Conservation (phyloP, 2,797 vertebrate species). For the Clarias fuscus region DNA sequence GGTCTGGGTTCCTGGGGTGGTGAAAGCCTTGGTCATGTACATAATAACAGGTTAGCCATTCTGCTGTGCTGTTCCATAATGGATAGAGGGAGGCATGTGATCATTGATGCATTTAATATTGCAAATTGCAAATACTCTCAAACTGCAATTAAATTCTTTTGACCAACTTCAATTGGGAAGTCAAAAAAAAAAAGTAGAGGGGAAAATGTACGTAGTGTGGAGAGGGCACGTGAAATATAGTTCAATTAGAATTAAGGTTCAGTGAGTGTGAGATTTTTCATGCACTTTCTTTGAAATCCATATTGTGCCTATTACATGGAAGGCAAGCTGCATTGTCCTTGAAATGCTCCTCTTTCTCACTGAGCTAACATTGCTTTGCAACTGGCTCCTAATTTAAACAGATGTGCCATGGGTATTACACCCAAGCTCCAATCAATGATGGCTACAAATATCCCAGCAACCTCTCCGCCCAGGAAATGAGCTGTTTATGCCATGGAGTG, state of each 20-base stretch:
- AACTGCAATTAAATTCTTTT: slow-evolving; percentile 18
- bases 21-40: slow-evolving; percentile 60
- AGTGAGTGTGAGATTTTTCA: background rate
- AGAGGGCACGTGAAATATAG: background rate
- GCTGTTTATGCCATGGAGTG: slow-evolving; percentile 39
- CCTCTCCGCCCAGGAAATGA: slow-evolving; percentile 54
- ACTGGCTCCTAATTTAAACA: slow-evolving; percentile 74
- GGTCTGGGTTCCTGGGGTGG: slow-evolving; percentile 60
- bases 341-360: slow-evolving; percentile 61
- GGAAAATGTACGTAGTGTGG: background rate
- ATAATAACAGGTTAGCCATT: slow-evolving; percentile 66
- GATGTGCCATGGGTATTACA: slow-evolving; percentile 66
- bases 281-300: slow-evolving; percentile 38
- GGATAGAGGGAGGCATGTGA: slow-evolving; percentile 41
- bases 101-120: slow-evolving; percentile 31
- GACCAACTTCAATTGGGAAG: slow-evolving; percentile 3
- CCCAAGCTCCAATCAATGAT: slow-evolving; percentile 71
- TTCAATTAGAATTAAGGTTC: background rate
- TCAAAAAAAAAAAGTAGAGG: background rate
- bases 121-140: slow-evolving; percentile 24
- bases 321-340: slow-evolving; percentile 58
- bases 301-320: slow-evolving; percentile 49
- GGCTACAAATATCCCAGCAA: slow-evolving; percentile 66
- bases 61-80: slow-evolving; percentile 48
- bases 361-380: slow-evolving; percentile 55